Evolutionary conservation across 2,797 vertebrate species (phyloP), one percentile per base, ranked within the genome.

Genomic region (Lepus oiostolus): DNA sequence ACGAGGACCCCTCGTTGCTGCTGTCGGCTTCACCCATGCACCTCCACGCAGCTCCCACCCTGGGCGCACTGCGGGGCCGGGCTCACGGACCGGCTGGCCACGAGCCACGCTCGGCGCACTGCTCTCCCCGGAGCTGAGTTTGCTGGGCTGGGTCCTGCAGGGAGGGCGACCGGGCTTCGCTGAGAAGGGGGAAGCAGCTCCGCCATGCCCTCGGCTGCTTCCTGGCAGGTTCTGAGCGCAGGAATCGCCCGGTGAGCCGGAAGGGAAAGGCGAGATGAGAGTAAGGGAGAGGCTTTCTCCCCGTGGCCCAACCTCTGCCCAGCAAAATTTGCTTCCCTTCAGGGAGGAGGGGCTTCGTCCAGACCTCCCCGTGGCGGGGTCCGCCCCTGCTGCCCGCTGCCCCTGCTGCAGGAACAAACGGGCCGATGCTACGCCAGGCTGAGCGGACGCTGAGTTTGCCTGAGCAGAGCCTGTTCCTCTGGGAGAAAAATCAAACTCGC

Each of bases 361-460:
- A 19, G 77, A 30, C 21, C 7, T 0, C 17, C 22, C 8, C 21
- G 0, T 42, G 38, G 38, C 38, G 38, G 38, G 38, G 38, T 42
- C 38, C 38, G 38, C 60, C 16, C 9, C 19, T n/a, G 65, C 47
- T 12, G 35, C 52, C 7, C 0, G n/a, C 38, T 21, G 4, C 72
- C 4, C 28, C 42, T 0, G n/a, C 3, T 4, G 60, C 0, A 1
- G 4, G 26, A 2, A 3, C 11, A 2, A 70, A 42, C n/a, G 30
- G 28, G 26, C 17, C 0, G 17, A 7, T 30, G 42, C 24, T 4
- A 5, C 0, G 0, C 0, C 0, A 7, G 4, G 24, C 0, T 5
- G 47, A 1, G 10, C 2, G 24, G 22, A 2, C 8, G 9, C 77
- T 24, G 9, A 9, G 6, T 58, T 2, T 12, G 35, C 7, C 4